Percentiles rank a stretch among this genome's conserved stretches.
These are phyloP conservation scores for Urocitellus parryii DNA, from an alignment of 2,113 vertebrate species.

Conservation along the genomic window DNA sequence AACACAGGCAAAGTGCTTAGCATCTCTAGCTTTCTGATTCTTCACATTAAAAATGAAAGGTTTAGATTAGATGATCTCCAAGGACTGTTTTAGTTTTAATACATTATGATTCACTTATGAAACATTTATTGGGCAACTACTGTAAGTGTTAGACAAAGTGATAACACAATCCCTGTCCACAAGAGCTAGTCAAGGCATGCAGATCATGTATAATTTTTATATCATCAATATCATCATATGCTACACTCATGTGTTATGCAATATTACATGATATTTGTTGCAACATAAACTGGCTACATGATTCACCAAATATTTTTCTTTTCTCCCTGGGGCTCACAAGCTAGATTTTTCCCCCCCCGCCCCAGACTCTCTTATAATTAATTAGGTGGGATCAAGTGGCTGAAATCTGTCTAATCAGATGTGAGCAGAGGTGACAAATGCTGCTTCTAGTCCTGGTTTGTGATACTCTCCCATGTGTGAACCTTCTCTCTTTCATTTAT, in stretches of 20 bases:
- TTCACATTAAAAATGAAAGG: constrained; percentile 61
- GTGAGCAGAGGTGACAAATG: neutral
- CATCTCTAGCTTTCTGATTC: constrained; percentile 47
- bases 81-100: constrained; percentile 57
- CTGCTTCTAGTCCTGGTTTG: neutral
- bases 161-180: neutral
- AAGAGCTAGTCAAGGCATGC: neutral
- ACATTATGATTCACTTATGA: constrained; percentile 30
- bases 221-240: neutral
- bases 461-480: neutral
- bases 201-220: neutral
- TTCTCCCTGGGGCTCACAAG: neutral
- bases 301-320: constrained; percentile 21
- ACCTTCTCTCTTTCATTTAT: neutral
- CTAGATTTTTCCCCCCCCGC: neutral
- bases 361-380: neutral
- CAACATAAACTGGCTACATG: constrained; percentile 15
- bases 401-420: neutral
- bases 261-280: neutral
- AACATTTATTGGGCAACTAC: constrained; percentile 58
- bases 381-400: neutral
- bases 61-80: constrained; percentile 61
- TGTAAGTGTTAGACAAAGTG: constrained; percentile 30
- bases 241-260: neutral
- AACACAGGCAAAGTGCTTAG: neutral